Conservation (phyloP, 2,797 vertebrate genomes). For the Trematomus bernacchii region DNA sequence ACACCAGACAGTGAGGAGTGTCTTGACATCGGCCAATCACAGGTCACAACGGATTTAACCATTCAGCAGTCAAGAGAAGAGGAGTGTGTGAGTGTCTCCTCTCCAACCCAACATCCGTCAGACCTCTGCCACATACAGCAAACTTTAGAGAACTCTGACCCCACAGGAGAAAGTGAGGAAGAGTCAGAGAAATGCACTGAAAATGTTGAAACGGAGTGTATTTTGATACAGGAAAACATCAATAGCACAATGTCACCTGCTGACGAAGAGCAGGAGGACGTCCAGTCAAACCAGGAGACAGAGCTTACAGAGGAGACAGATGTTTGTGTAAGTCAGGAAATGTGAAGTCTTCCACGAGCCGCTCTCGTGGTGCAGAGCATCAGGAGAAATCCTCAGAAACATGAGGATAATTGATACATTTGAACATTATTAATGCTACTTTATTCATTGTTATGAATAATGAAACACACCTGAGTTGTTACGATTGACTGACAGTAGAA, state of each 20-base stretch:
- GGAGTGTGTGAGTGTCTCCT: slow-evolving; percentile 3
- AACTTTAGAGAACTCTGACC: slow-evolving; percentile 14
- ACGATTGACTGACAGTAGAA: neutral
- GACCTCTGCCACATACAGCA: slow-evolving; percentile 1
- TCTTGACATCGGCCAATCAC: slow-evolving; percentile 7
- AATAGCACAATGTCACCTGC: neutral
- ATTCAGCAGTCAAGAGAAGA: slow-evolving; percentile 24
- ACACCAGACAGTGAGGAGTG: slow-evolving; percentile 13
- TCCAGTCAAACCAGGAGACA: slow-evolving; percentile 25
- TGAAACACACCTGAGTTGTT: neutral
- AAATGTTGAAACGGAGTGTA: neutral
- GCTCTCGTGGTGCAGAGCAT: neutral
- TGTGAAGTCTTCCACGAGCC: slow-evolving; percentile 24
- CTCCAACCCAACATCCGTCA: neutral
- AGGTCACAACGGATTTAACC: slow-evolving; percentile 15
- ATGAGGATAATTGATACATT: neutral
- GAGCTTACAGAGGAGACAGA: slow-evolving; percentile 31
- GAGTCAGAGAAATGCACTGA: slow-evolving; percentile 21
- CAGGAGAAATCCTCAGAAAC: neutral
- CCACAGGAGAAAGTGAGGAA: slow-evolving; percentile 5
- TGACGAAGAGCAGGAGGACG: slow-evolving; percentile 15
- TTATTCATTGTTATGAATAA: slow-evolving; percentile 33
- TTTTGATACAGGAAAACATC: slow-evolving; percentile 22
- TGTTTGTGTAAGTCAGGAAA: slow-evolving; percentile 16
- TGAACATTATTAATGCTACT: neutral